Conservation (phyloP, 1,140 invertebrate genomes). For the Macrosteles quadrilineatus region DNA sequence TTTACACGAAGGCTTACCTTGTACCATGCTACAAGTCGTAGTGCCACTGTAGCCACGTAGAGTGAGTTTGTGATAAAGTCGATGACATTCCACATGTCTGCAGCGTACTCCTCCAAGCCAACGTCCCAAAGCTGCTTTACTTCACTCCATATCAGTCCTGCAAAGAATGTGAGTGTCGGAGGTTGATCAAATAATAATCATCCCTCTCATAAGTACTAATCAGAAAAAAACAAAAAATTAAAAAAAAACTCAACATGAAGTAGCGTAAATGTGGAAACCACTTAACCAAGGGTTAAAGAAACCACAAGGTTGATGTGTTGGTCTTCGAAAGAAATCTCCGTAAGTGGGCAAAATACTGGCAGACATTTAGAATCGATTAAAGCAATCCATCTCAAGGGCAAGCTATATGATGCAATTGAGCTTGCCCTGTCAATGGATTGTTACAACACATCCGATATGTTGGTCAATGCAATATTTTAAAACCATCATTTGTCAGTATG, state of each 20-base stretch:
- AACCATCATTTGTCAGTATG: too few relatives aligned
- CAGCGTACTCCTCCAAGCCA: constrained; percentile 91
- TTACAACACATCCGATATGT: too few relatives aligned
- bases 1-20: too few relatives aligned
- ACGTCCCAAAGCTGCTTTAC: constrained; percentile 98
- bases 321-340: too few relatives aligned
- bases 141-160: constrained; percentile 97
- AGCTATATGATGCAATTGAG: too few relatives aligned
- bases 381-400: too few relatives aligned
- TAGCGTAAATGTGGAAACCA: neutral
- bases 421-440: too few relatives aligned
- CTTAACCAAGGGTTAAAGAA: too few relatives aligned
- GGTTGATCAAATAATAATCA: constrained; percentile 13
- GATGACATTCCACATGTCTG: constrained; percentile 99
- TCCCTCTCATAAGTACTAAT: neutral
- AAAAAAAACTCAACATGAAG: constrained; percentile 33
- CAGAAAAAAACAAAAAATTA: neutral
- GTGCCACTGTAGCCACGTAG: constrained; percentile 94
- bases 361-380: too few relatives aligned
- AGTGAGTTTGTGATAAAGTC: constrained; percentile 98
- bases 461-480: too few relatives aligned
- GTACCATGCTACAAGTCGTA: constrained; percentile 86
- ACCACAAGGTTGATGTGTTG: too few relatives aligned
- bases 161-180: constrained; percentile 40
- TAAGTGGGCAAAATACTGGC: too few relatives aligned